Base-by-base conservation (phyloP, 2,113 vertebrate species). In the Manacus vitellinus region DNA sequence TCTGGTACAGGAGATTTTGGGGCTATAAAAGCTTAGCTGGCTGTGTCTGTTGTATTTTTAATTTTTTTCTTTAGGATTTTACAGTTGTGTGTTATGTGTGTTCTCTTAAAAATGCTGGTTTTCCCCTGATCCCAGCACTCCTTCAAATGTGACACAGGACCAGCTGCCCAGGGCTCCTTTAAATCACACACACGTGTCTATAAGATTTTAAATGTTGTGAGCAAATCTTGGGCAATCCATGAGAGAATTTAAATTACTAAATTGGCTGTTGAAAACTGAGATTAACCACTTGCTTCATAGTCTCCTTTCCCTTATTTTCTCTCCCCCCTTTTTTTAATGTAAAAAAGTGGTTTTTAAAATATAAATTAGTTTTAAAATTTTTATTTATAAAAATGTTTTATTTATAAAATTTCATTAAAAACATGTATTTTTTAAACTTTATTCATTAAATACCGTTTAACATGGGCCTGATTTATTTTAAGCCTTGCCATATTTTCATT, bases 201-300 rank as follows among this genome's bases (percentile, higher is more conserved):
- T 18, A 10, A 55, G 43, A 21, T 47, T 75, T 31, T 10, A 44
- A 84, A 52, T 1, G 5, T 33, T 80, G 55, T 74, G 55, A 55
- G 11, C 39, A 41, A 41, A 88, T 33, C 49, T 86, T 92, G 83
- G 46, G 89, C 88, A 84, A 6, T 72, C 72, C 49, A 25, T 6
- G 79, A 62, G 61, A 70, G 73, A 59, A 30, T 81, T 79, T 63
- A 35, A 86, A 76, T 80, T 86, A 49, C 51, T 74, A 47, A 80
- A 89, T 77, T 83, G 76, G 39, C 59, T 83, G 73, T 58, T 80
- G 92, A 95, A 89, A 95, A 59, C 4, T 1, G 73, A 67, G 72
- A 67, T 84, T 78, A 80, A 71, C 77, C 24, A 3, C 89, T 92
- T 47, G 30, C 59, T 70, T 44, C 37, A 20, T 67, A 35, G 72